These are phyloP conservation scores for Galerucella nymphaeae DNA, from an alignment of 2,888 invertebrate genomes.

Conservation along the genomic window DNA sequence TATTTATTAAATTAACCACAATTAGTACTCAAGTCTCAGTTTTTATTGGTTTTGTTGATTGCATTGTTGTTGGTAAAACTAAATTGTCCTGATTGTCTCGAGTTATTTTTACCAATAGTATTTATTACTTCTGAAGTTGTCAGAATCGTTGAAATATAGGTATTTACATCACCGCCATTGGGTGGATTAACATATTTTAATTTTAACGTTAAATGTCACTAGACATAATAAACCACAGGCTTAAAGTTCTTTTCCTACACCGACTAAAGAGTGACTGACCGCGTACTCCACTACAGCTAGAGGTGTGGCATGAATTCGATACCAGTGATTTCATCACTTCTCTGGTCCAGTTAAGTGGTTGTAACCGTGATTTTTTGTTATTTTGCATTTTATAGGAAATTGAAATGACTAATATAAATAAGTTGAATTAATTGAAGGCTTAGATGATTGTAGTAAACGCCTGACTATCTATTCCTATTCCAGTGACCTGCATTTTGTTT, in stretches of 20 bases:
- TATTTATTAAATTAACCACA: neutral
- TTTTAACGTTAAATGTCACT: neutral
- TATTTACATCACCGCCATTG: neutral
- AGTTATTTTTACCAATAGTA: neutral
- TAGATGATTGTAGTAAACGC: no score
- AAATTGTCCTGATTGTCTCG: neutral
- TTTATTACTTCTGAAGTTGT: neutral
- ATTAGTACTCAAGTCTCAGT: neutral
- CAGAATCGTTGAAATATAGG: neutral
- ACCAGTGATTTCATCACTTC: no score
- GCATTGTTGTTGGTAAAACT: neutral
- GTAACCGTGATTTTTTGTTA: no score
- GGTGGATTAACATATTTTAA: neutral
- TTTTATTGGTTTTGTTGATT: neutral
- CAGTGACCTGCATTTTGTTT: constrained; percentile 17
- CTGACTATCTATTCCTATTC: neutral
- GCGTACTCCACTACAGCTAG: no score
- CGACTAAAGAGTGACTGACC: no score
- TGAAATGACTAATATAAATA: no score
- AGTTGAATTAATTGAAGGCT: no score
- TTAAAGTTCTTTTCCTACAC: no score
- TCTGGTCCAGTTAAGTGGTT: no score
- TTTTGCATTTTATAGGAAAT: no score
- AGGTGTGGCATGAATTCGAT: no score
- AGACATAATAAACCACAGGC: neutral